phyloP scores from a whole-genome alignment of 1,140 invertebrate species.

The Eulimnadia texana region DNA sequence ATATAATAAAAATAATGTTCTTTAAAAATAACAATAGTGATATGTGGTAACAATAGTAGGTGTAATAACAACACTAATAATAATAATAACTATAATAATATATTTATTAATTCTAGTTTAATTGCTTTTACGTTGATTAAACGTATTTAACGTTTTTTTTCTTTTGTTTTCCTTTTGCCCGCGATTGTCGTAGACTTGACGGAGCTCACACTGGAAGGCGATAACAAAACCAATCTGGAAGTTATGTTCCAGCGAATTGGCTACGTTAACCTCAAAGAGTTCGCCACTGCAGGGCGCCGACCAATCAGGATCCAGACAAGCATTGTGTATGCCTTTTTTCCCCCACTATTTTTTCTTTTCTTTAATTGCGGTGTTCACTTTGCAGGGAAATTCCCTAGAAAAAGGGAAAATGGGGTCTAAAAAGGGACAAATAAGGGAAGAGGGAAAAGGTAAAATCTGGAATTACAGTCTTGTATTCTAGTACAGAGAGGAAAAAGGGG shows the following conservation, averaged over 20 bases:
- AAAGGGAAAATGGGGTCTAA: background rate
- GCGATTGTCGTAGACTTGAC: slow-evolving; percentile 50
- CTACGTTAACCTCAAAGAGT: slow-evolving; percentile 76
- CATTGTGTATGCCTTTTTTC: slow-evolving; percentile 30
- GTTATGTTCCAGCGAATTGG: slow-evolving; percentile 69
- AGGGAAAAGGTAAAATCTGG: too few species aligned
- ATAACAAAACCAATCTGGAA: slow-evolving; percentile 77
- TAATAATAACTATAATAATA: background rate
- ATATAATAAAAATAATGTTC: too few species aligned
- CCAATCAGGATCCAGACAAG: slow-evolving; percentile 54
- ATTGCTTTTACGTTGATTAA: background rate
- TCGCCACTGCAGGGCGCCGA: slow-evolving; percentile 79
- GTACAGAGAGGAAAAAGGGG: too few species aligned
- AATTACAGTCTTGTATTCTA: too few species aligned
- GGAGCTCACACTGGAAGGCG: slow-evolving; percentile 78
- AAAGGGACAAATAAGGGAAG: too few species aligned
- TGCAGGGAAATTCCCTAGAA: background rate
- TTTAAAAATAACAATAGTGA: too few species aligned
- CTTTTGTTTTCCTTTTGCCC: background rate
- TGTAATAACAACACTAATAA: too few species aligned
- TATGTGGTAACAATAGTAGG: too few species aligned
- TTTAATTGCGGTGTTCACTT: background rate
- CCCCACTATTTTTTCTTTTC: too few species aligned
- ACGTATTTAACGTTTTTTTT: background rate
- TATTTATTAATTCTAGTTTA: background rate